A percentile compares a stretch with the other conserved stretches of the same genome.
phyloP scores from a whole-genome alignment of 2,888 invertebrate genomes.

The Dugesia japonica region DNA sequence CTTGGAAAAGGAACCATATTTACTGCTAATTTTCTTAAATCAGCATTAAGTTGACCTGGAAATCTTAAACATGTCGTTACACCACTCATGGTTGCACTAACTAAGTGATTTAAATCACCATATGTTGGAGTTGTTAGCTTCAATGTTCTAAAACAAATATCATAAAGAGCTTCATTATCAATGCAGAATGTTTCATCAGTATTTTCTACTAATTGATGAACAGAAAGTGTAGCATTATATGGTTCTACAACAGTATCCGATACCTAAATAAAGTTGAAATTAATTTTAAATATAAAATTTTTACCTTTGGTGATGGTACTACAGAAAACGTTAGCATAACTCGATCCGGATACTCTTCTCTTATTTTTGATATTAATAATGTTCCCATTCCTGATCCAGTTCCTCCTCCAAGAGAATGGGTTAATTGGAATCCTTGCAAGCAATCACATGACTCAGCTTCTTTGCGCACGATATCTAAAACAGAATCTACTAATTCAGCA shows the following conservation, averaged over 20 bases:
- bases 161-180: constrained; percentile 72
- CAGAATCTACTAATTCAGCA: constrained; percentile 54
- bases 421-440: constrained; percentile 54
- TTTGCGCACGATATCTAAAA: constrained; percentile 57
- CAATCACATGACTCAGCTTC: constrained; percentile 71
- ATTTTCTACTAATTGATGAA: constrained; percentile 70
- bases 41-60: constrained; percentile 32
- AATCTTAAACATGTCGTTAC: constrained; percentile 30
- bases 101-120: constrained; percentile 26
- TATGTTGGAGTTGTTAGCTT: constrained; percentile 24
- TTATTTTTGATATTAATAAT: constrained; percentile 11
- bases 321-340: constrained; percentile 95
- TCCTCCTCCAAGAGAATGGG: constrained; percentile 54
- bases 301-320: constrained; percentile 63
- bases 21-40: constrained; percentile 29
- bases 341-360: constrained; percentile 38
- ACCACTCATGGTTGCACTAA: constrained; percentile 16
- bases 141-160: constrained; percentile 58
- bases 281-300: too few relatives aligned
- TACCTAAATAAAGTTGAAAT: too few relatives aligned
- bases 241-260: constrained; percentile 61
- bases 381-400: constrained; percentile 31
- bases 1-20: constrained; percentile 31
- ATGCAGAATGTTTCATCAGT: constrained; percentile 75
- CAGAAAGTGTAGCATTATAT: constrained; percentile 71